phyloP scores from a whole-genome alignment of 2,888 invertebrate genomes.

The Epinotia nisella region DNA sequence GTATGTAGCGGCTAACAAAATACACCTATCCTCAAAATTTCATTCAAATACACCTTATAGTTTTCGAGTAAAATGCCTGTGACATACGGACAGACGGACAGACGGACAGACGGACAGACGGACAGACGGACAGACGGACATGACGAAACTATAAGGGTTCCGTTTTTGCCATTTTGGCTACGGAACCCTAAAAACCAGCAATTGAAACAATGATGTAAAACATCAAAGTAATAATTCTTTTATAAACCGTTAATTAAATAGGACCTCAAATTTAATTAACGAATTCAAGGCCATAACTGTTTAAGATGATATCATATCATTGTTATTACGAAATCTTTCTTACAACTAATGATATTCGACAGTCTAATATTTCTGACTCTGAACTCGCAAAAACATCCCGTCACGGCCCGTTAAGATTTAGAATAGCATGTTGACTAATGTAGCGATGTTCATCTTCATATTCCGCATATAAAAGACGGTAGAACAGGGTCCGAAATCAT shows the following conservation, averaged over 20 bases:
- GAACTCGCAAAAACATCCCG: slow-evolving; percentile 17
- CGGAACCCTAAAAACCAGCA: no score
- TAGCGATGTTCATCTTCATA: background rate
- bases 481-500: slow-evolving; percentile 13
- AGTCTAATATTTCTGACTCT: slow-evolving; percentile 1
- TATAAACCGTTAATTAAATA: slow-evolving; percentile 20
- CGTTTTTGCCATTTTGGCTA: no score
- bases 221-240: slow-evolving; percentile 13
- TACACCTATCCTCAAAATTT: no score
- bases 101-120: no score
- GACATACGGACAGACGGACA: no score
- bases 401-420: slow-evolving; percentile 22
- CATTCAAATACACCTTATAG: no score
- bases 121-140: no score
- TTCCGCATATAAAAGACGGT: slow-evolving; percentile 20
- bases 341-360: slow-evolving; percentile 28
- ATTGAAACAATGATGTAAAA: slow-evolving; percentile 6
- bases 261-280: slow-evolving; percentile 9
- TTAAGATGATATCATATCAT: slow-evolving; percentile 18
- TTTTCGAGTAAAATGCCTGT: no score
- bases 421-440: slow-evolving; percentile 14
- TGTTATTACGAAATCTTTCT: slow-evolving; percentile 22
- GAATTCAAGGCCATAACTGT: slow-evolving; percentile 15
- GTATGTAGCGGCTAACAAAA: no score
- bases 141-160: no score